Evolutionary conservation across 2,113 vertebrate species (phyloP), one percentile per base, ranked within the genome.

Genomic region (Prochilodus magdalenae): DNA sequence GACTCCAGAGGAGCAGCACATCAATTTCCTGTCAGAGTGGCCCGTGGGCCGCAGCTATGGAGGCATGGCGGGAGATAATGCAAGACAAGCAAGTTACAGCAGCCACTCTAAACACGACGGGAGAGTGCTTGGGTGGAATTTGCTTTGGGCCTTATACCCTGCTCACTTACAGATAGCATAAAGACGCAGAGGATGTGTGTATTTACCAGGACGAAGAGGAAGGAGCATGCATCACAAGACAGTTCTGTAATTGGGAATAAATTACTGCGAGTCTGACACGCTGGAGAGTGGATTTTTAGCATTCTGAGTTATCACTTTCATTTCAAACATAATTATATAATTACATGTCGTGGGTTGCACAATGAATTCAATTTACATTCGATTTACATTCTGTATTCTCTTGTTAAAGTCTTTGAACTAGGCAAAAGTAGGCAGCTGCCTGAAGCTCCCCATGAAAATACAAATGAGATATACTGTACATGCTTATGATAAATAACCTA

Each of bases 1-100:
- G 82, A 60, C 80, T 44, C 66, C 72, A 73, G 77, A 88, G 84
- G 90, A 84, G 81, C 73, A 67, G 80, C 63, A 76, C 87, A 88
- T 92, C 91, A 91, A 89, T 92, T 89, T 87, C 74, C 86, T 91
- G 90, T 90, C 91, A 90, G 69, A 65, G 87, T 82, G 77, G 86
- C 82, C 85, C 73, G 83, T 75, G 84, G 88, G 79, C 77, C 80
- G 44, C 51, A 15, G 75, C 78, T 53, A 73, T 33, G 85, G 74
- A 90, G 88, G 85, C 67, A 77, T 88, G 33, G 63, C 10, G 14
- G 86, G 84, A 89, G 87, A 88, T 90, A 92, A 87, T 86, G 66
- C 80, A 82, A 91, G 87, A 73, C 55, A 69, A 84, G 87, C 87
- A 91, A 88, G 82, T 89, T 83, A 78, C 36, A 49, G 70, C 67